Conservation (phyloP, 2,113 vertebrate species). For the Hypocryptadius cinnamomeus region DNA sequence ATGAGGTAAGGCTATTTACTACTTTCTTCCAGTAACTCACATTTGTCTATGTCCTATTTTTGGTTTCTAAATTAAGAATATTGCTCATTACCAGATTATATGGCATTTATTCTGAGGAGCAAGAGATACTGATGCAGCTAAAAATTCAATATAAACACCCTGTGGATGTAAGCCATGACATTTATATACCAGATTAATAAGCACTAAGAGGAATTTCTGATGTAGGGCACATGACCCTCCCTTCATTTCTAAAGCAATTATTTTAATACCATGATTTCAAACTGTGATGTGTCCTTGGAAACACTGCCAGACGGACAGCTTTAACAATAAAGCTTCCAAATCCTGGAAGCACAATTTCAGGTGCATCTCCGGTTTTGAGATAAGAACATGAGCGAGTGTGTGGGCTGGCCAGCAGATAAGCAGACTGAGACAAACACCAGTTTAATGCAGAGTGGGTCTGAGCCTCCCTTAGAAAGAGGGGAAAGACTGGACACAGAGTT, state of each 20-base stretch:
- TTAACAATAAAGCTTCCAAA: background rate
- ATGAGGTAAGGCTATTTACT: background rate
- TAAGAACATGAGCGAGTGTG: background rate
- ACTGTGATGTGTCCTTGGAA: background rate
- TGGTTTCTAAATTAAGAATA: conserved; percentile 31
- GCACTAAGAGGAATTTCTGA: conserved; percentile 33
- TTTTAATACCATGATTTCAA: background rate
- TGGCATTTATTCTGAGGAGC: conserved; percentile 30
- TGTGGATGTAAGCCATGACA: conserved; percentile 32
- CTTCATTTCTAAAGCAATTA: conserved; percentile 15
- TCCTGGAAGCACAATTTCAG: background rate
- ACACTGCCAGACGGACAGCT: background rate
- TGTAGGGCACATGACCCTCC: background rate
- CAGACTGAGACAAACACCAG: background rate
- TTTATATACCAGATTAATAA: conserved; percentile 12
- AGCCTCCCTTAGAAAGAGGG: background rate
- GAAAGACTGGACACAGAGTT: background rate
- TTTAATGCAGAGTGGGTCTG: background rate
- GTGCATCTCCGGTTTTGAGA: background rate
- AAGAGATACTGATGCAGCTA: conserved; percentile 7
- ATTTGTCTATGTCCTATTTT: background rate
- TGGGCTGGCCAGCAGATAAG: background rate
- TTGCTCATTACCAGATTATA: conserved; percentile 51
- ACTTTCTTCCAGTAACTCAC: background rate
- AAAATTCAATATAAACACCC: conserved; percentile 24